Evolutionary conservation across 2,797 vertebrate species (phyloP).

Genomic region (Poeciliopsis paucimaculata): DNA sequence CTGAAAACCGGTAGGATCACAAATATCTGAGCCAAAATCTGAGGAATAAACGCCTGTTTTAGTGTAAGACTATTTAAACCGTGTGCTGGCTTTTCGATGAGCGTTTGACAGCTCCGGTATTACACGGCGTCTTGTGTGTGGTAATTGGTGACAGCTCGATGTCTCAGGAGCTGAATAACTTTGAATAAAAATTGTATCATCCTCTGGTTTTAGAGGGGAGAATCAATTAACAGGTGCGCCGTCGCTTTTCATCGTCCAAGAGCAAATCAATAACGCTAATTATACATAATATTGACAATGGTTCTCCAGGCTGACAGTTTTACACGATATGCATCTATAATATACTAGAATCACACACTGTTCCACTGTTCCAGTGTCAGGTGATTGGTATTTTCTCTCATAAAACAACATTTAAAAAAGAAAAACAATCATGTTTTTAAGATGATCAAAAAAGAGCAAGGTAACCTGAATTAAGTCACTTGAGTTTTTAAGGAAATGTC

Average conservation of each 20-base stretch:
- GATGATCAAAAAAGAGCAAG: not conserved
- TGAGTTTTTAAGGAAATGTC: not conserved
- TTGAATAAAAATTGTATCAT: slow-evolving; percentile 14
- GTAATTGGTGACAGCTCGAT: slow-evolving; percentile 6
- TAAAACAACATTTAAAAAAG: not conserved
- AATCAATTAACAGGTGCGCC: not conserved
- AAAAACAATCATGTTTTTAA: not conserved
- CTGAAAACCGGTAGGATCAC: slow-evolving; percentile 8
- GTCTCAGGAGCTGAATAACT: not conserved
- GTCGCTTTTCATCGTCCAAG: not conserved
- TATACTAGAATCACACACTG: not conserved
- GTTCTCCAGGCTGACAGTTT: not conserved
- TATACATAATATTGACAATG: not conserved
- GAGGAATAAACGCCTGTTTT: not conserved
- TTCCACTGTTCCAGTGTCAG: no score
- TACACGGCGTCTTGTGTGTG: slow-evolving; percentile 4
- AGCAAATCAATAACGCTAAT: slow-evolving; percentile 10
- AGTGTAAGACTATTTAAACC: not conserved
- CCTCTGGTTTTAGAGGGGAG: not conserved
- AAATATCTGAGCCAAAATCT: slow-evolving; percentile 1
- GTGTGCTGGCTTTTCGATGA: slow-evolving; percentile 5
- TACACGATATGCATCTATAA: not conserved
- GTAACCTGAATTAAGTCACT: not conserved
- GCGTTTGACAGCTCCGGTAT: slow-evolving; percentile 1
- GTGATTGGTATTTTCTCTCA: not conserved